A percentile compares a stretch with the other conserved stretches of the same genome.
Conservation (phyloP, 1,140 invertebrate species). For the Drosophila hydei region DNA sequence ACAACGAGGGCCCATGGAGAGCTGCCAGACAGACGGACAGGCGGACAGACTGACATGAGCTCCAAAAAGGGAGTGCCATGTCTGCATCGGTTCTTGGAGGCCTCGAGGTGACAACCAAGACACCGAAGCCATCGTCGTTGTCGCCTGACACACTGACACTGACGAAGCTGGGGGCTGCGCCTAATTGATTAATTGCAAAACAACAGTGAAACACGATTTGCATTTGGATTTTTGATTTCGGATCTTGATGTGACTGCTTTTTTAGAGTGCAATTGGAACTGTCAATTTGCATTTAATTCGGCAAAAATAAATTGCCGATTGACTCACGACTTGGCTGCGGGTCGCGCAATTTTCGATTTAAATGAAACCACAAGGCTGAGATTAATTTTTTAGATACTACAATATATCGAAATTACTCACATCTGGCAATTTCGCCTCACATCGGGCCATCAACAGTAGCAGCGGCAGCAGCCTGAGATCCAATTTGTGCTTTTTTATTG, state of each 20-base stretch:
- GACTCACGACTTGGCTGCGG: conserved; percentile 71
- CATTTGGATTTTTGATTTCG: conserved; percentile 64
- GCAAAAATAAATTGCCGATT: conserved; percentile 79
- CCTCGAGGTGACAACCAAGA: conserved; percentile 67
- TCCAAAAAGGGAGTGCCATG: conserved; percentile 62
- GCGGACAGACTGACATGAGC: conserved; percentile 15
- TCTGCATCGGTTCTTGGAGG: conserved; percentile 53
- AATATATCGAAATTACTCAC: conserved; percentile 36
- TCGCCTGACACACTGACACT: conserved; percentile 69
- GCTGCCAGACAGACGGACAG: conserved; percentile 6
- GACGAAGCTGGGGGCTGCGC: conserved; percentile 57
- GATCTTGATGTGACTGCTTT: conserved; percentile 28
- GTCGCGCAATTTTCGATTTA: conserved; percentile 55
- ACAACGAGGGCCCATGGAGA: conserved; percentile 49
- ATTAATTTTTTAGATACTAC: conserved; percentile 52
- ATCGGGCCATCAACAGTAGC: not conserved
- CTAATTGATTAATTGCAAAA: conserved; percentile 83
- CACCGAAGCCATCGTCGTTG: conserved; percentile 37
- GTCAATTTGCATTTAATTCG: conserved; percentile 81
- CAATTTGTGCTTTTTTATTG: conserved; percentile 28
- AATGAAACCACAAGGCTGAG: conserved; percentile 56
- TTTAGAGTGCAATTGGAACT: conserved; percentile 78
- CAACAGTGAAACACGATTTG: conserved; percentile 76
- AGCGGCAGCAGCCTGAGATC: conserved; percentile 2
- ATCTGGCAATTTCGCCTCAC: conserved; percentile 40